Base-by-base conservation (phyloP, 1,140 invertebrate species). In the Bombus sibiricus region DNA sequence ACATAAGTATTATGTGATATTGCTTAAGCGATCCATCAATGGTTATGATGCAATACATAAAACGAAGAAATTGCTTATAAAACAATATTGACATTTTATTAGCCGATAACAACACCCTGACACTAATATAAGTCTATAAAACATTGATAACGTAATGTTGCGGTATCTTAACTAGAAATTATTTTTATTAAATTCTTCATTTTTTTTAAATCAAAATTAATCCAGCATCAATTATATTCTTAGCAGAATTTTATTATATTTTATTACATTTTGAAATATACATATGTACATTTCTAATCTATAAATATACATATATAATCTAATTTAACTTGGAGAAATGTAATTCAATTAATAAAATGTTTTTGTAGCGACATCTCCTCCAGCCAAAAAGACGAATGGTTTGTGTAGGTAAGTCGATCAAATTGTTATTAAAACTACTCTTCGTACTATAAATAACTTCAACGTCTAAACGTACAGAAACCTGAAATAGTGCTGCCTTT, bases 321-420 rank as follows among this genome's bases (percentile, higher is more conserved):
- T 62, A 62, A n/a, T 32, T 5, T 22, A 22, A 34, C 8, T 18
- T 5, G 10, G 15, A 64, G 62, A 22, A 66, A 18, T 22, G 18
- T 69, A 59, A 77, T 37, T 28, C 18, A 34, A 69, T 34, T 25
- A 32, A 77, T n/a, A 28, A 47, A 64, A 88, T 93, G 87, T 80
- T 89, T 88, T 95, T 95, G 39, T 90, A 96, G 96, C 92, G 96
- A 96, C 93, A 96, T 96, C 93, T 96, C 96, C 92, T 96, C 96
- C 93, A 96, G 95, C 94, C 96, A 96, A 93, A 96, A 96, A 93
- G 96, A 96, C 91, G 96, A 96, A 95, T 96, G 96, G 96, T 96
- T 96, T 94, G 96, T 96, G 93, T 96, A 96, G 96, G 96, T 96
- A 87, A 95, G 95, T 93, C 68, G 39, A 86, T 9, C 12, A 39